phyloP scores from a whole-genome alignment of 2,888 invertebrate genomes.

The Drosophila rellima region DNA sequence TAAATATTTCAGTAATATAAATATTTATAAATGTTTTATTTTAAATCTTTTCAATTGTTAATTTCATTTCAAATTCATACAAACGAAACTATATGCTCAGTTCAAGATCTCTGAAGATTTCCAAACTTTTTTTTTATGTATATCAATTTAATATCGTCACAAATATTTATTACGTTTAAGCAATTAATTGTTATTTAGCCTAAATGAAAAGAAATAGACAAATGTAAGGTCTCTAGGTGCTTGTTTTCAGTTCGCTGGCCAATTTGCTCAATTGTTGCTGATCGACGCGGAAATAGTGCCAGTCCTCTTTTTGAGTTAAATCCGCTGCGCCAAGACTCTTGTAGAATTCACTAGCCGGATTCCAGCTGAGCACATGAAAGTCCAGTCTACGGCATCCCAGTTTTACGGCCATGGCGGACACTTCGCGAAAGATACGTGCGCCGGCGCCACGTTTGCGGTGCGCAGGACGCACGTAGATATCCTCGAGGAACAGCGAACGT shows the following conservation, averaged over 20 bases:
- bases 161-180: conserved; percentile 60
- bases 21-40: no score
- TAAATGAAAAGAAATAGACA: conserved; percentile 16
- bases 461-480: conserved; percentile 91
- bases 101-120: no score
- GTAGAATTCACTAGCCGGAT: conserved; percentile 93
- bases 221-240: conserved; percentile 18
- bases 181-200: conserved; percentile 17
- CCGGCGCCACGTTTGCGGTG: conserved; percentile 87
- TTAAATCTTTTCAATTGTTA: no score
- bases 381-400: conserved; percentile 89
- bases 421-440: conserved; percentile 80
- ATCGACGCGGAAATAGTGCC: conserved; percentile 89
- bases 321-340: conserved; percentile 89
- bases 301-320: conserved; percentile 89
- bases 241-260: conserved; percentile 41
- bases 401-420: conserved; percentile 86
- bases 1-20: not conserved
- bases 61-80: no score
- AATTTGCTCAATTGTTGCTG: conserved; percentile 70
- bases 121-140: no score
- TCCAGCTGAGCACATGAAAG: conserved; percentile 94
- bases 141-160: no score
- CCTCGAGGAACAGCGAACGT: conserved; percentile 92
- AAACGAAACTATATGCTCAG: no score